A percentile compares a stretch with the other conserved stretches of the same genome.
Evolutionary conservation across 2,797 vertebrate species (phyloP).

Genomic region (Sebastes iracundus): DNA sequence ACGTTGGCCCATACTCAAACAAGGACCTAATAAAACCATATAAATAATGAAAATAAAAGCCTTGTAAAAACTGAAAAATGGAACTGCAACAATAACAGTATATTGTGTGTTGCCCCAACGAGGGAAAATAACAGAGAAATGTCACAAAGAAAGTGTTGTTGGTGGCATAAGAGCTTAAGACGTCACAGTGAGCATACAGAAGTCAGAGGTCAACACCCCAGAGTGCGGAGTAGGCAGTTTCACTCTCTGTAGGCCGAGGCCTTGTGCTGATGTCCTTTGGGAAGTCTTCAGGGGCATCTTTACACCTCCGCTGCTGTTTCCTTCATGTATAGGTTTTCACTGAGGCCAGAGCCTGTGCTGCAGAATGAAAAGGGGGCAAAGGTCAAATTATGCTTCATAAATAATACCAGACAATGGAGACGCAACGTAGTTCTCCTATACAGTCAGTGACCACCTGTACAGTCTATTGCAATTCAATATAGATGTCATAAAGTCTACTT

Average conservation of each 20-base stretch:
- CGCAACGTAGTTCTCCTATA: background rate
- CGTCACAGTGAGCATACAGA: slow-evolving; percentile 72
- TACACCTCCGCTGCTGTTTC: slow-evolving; percentile 35
- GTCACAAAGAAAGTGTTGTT: slow-evolving; percentile 20
- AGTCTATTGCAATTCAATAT: background rate
- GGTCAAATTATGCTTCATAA: background rate
- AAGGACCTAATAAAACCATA: slow-evolving; percentile 48
- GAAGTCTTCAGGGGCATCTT: slow-evolving; percentile 34
- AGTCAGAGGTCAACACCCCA: slow-evolving; percentile 49
- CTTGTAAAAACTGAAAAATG: slow-evolving; percentile 41
- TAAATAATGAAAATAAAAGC: slow-evolving; percentile 56
- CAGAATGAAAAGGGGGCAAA: slow-evolving; percentile 17
- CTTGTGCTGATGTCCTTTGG: slow-evolving; percentile 61
- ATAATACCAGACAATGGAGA: background rate
- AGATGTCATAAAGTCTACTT: background rate
- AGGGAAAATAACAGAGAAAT: slow-evolving; percentile 18
- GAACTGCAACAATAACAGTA: slow-evolving; percentile 43
- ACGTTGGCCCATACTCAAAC: slow-evolving; percentile 34
- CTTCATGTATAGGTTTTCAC: slow-evolving; percentile 83
- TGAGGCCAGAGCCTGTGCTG: slow-evolving; percentile 81
- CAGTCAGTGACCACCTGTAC: background rate
- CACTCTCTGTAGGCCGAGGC: slow-evolving; percentile 35
- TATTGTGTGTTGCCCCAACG: background rate
- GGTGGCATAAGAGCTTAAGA: slow-evolving; percentile 51
- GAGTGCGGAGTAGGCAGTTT: slow-evolving; percentile 49